Evolutionary conservation across 2,888 invertebrate genomes (phyloP), one percentile per base, ranked within the genome.

Genomic region (Caenorhabditis sp.): DNA sequence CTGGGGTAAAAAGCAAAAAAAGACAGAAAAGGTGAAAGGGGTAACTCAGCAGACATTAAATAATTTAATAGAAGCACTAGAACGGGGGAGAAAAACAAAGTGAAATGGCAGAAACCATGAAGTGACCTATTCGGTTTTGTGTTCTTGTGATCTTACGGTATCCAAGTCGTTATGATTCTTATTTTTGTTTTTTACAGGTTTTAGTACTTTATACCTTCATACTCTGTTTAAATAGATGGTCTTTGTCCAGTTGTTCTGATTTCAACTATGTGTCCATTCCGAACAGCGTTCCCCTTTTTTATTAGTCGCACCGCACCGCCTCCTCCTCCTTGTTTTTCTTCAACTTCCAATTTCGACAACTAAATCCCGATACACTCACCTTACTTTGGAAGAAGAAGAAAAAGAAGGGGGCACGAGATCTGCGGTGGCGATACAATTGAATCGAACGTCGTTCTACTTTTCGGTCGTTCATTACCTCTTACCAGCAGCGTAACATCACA

Each of bases 361-460:
- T 22, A 70, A 70, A 70, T 70, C 68, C 59, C 59, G 58, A 62
- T 13, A 50, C 27, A 32, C 46, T 50, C 53, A n/a, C 11, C 39
- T n/a, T 9, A 58, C 58, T 48, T 58, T 39, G 50, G 48, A 39
- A 37, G 39, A 46, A 46, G n/a, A n/a, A n/a, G n/a, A n/a, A n/a
- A n/a, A n/a, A n/a, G n/a, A n/a, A n/a, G n/a, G 46, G 24, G 8
- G 15, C 17, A 13, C 7, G 17, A 59, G 61, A 62, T 71, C 71
- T 62, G 17, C 41, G 37, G 48, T 20, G 20, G 55, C 55, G 61
- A 61, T 59, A 61, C 55, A 71, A 61, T 61, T 53, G 48, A 55
- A 56, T 71, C 48, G 71, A 71, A 71, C 71, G 55, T 71, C 32
- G 72, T 72, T 72, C 72, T 72, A 72, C 72, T 72, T 72, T 72